phyloP scores from a whole-genome alignment of 1,140 invertebrate species.

The Diuraphis noxia region DNA sequence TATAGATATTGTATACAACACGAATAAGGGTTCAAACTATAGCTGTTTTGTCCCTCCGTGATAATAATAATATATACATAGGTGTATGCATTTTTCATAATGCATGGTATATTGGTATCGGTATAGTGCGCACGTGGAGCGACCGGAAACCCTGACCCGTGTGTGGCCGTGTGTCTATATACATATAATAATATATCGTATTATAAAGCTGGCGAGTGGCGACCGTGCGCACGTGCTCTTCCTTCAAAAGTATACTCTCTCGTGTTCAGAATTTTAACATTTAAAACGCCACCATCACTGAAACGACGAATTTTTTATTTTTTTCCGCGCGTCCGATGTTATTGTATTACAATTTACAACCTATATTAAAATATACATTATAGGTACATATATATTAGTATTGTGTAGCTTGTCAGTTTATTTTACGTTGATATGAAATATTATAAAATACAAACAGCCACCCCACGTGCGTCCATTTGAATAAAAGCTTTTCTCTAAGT shows the following conservation, averaged over 20 bases:
- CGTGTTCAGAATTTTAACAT: not conserved
- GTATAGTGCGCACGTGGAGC: not conserved
- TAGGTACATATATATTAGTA: too few relatives aligned
- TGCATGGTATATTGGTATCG: not conserved
- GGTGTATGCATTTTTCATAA: not conserved
- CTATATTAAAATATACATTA: too few relatives aligned
- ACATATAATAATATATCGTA: too few relatives aligned
- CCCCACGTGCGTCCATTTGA: not conserved
- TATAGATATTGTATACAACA: too few relatives aligned
- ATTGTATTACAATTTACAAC: not conserved
- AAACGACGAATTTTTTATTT: not conserved
- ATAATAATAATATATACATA: not conserved
- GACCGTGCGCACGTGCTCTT: not conserved
- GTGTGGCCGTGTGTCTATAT: not conserved
- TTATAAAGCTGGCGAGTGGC: not conserved
- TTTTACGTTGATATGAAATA: not conserved
- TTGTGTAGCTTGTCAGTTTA: too few relatives aligned
- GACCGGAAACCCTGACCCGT: not conserved
- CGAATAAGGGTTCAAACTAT: not conserved
- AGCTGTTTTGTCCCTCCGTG: not conserved
- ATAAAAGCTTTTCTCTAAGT: conserved; percentile 5
- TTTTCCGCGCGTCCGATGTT: not conserved
- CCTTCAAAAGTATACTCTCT: not conserved
- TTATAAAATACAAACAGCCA: not conserved
- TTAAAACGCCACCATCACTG: not conserved